Conservation (phyloP, 2,113 vertebrate species). For the Arizona elegans region DNA sequence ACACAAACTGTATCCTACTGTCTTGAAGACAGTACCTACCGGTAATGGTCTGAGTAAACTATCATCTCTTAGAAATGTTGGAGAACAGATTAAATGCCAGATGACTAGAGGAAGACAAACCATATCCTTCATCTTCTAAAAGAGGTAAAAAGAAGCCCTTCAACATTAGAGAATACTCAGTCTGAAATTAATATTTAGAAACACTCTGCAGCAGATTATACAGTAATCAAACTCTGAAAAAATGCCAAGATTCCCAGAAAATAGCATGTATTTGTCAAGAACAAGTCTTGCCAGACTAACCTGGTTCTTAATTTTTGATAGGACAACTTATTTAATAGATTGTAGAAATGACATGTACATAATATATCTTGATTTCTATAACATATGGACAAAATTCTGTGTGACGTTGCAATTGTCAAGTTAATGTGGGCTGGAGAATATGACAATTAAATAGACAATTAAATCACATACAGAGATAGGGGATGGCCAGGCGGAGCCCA, state of each 20-base stretch:
- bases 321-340: not conserved
- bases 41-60: not conserved
- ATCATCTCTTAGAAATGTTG: not conserved
- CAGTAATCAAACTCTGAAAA: not conserved
- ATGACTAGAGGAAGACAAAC: not conserved
- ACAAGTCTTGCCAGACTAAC: not conserved
- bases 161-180: not conserved
- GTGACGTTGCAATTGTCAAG: not conserved
- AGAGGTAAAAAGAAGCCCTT: not conserved
- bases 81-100: not conserved
- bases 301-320: not conserved
- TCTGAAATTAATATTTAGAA: not conserved
- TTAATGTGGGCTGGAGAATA: not conserved
- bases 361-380: not conserved
- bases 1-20: not conserved
- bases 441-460: not conserved
- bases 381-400: not conserved
- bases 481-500: not conserved
- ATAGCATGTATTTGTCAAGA: not conserved
- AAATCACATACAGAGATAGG: not conserved
- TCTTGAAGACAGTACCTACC: not conserved
- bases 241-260: not conserved
- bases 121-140: not conserved
- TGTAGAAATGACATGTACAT: not conserved
- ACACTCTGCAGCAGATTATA: not conserved